Evolutionary conservation across 2,113 vertebrate species (phyloP), one percentile per base, ranked within the genome.

Genomic region (Lepisosteus oculatus): DNA sequence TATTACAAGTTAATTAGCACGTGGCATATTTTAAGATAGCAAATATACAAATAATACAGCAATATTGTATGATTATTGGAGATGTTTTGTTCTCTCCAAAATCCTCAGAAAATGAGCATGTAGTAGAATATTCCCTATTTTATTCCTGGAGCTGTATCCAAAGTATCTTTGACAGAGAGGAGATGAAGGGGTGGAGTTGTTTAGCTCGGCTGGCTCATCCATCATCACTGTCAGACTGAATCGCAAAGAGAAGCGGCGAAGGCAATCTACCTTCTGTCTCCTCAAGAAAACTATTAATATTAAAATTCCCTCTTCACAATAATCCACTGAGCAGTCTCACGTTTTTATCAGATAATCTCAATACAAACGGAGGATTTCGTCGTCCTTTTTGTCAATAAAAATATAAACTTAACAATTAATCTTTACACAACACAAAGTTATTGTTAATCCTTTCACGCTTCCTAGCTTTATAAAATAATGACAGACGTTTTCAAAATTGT

Each of bases 141-240:
- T 89, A 90, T 92, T 92, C 89, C 80, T 90, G 90, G 90, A 93
- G 92, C 93, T 90, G 93, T 87, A 87, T 84, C 86, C 85, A 83
- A 91, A 93, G 93, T 89, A 86, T 91, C 90, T 93, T 84, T 93
- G 95, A 93, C 93, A 94, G 85, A 64, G 91, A 89, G 92, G 91
- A 94, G 95, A 92, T 89, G 92, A 88, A 93, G 93, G 94, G 94
- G 93, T 90, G 95, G 95, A 92, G 93, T 91, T 92, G 93, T 87
- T 88, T 92, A 89, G 93, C 91, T 88, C 88, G 76, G 91, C 91
- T 76, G 89, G 91, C 91, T 95, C 95, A 98, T 99, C 95, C 95
- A 98, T 99, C 97, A 98, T 95, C 90, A 87, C 94, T 96, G 96
- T 96, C 95, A 94, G 90, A 89, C 88, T 84, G 91, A 92, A 94